These are phyloP conservation scores for Ambastaia sidthimunki DNA, from an alignment of 2,797 vertebrate genomes.

Conservation along the genomic window DNA sequence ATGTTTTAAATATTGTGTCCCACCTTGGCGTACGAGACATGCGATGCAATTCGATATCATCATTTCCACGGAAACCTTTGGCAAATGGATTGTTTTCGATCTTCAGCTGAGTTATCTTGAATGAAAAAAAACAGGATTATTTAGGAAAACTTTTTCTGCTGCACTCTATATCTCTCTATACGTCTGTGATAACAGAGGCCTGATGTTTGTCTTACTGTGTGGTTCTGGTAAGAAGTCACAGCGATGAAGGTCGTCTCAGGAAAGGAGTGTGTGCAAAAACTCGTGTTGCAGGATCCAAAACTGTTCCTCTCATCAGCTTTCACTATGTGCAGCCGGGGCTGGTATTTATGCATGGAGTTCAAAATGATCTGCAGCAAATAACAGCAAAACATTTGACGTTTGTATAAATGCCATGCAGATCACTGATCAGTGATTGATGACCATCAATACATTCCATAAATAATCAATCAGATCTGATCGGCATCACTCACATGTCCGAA, in stretches of 20 bases:
- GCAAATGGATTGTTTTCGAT: conserved; percentile 99
- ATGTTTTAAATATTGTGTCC: not conserved
- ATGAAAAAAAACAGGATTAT: conserved; percentile 16
- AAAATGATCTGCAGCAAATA: conserved; percentile 88
- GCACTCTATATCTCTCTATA: conserved; percentile 9
- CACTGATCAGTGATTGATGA: not conserved
- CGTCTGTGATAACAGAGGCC: not conserved
- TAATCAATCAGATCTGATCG: not conserved
- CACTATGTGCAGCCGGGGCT: conserved; percentile 96
- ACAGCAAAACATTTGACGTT: conserved; percentile 13
- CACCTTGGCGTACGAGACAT: conserved; percentile 90
- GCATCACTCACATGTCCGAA: conserved; percentile 90
- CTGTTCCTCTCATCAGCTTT: conserved; percentile 98
- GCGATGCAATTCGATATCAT: conserved; percentile 93
- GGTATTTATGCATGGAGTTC: conserved; percentile 99
- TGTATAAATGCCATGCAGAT: not conserved
- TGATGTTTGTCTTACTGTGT: conserved; percentile 74
- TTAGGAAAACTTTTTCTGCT: conserved; percentile 2
- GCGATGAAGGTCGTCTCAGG: conserved; percentile 94
- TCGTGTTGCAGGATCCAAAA: conserved; percentile 95
- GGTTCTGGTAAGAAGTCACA: conserved; percentile 94
- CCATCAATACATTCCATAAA: not conserved
- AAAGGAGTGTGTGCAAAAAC: conserved; percentile 95
- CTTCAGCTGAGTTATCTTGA: conserved; percentile 96
- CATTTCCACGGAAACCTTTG: conserved; percentile 95